Base-by-base conservation (phyloP, 1,140 invertebrate species). In the Zophobas atratus region DNA sequence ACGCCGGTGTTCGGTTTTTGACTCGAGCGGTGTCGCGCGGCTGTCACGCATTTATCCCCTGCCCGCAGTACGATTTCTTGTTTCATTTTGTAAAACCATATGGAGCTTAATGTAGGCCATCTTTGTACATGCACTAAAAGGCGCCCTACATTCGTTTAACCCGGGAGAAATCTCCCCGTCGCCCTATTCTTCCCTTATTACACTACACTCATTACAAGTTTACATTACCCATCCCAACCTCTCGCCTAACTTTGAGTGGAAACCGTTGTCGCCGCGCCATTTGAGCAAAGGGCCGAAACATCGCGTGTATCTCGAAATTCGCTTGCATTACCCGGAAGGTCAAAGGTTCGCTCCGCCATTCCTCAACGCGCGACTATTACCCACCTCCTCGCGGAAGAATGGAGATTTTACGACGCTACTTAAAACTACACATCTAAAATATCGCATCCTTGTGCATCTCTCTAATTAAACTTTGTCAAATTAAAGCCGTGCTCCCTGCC, bases 301-400 rank as follows among this genome's bases (percentile, higher is more conserved):
- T 67, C 41, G 60, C 60, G 39, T 67, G 60, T 67, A 48, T 46
- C 33, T 67, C 43, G 41, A 67, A 67, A 67, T 67, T 67, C 6
- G 38, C 60, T 32, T 67, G 60, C 38, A 43, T 67, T 67, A 67
- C 43, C 41, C n/a, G 1, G 3, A 39, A 67, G 60, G 60, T 67
- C 60, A 67, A 48, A 67, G 60, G 60, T 67, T 32, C 33, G 60
- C 60, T 67, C 60, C 43, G 34, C 60, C 60, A 67, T 33, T 67
- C 60, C 38, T 36, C 60, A 38, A 39, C 43, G 60, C 60, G 60
- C 43, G 60, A 67, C 20, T 67, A 67, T 43, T 67, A 39, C 56
- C 32, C n/a, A 67, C 60, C 60, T 20, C 43, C 60, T 43, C 60
- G 60, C 60, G 60, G 60, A 41, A 67, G 60, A 41, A 43, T 46